Percentiles rank a stretch among this genome's conserved stretches.
Evolutionary conservation across 1,140 invertebrate genomes (phyloP).

Genomic region (Magallana angulata): DNA sequence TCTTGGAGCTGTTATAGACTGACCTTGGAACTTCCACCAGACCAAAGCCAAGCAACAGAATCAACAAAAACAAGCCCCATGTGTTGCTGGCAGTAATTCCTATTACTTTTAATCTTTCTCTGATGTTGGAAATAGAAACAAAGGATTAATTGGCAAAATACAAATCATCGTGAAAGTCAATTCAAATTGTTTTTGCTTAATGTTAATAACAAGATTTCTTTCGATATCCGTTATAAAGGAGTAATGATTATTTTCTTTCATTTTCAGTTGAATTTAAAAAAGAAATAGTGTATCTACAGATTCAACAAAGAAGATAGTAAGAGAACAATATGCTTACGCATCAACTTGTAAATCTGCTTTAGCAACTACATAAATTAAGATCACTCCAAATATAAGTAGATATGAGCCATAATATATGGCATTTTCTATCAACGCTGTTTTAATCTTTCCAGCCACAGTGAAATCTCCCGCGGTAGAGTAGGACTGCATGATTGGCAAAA

Average conservation of each 20-base stretch:
- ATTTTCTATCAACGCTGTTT: slow-evolving; percentile 97
- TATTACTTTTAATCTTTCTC: slow-evolving; percentile 95
- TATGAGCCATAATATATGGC: slow-evolving; percentile 99
- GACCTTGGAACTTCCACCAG: slow-evolving; percentile 96
- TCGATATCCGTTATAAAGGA: too few species aligned
- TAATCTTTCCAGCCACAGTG: slow-evolving; percentile 94
- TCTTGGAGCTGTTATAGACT: slow-evolving; percentile 90
- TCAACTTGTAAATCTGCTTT: slow-evolving; percentile 94
- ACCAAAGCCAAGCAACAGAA: slow-evolving; percentile 96
- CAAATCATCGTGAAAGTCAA: too few species aligned
- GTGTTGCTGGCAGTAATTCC: slow-evolving; percentile 99
- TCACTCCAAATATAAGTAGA: slow-evolving; percentile 94
- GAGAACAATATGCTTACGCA: slow-evolving; percentile 82
- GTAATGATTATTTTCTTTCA: neutral
- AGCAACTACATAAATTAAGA: slow-evolving; percentile 96
- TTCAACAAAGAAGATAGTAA: neutral
- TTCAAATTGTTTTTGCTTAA: too few species aligned
- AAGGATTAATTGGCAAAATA: neutral
- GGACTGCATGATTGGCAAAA: slow-evolving; percentile 99
- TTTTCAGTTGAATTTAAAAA: neutral
- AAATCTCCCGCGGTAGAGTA: slow-evolving; percentile 99
- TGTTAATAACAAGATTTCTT: too few species aligned
- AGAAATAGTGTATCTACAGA: neutral
- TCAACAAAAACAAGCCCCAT: slow-evolving; percentile 97
- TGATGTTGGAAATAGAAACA: slow-evolving; percentile 70